phyloP scores from a whole-genome alignment of 2,888 invertebrate species.

The Lasioglossum oenotherae region DNA sequence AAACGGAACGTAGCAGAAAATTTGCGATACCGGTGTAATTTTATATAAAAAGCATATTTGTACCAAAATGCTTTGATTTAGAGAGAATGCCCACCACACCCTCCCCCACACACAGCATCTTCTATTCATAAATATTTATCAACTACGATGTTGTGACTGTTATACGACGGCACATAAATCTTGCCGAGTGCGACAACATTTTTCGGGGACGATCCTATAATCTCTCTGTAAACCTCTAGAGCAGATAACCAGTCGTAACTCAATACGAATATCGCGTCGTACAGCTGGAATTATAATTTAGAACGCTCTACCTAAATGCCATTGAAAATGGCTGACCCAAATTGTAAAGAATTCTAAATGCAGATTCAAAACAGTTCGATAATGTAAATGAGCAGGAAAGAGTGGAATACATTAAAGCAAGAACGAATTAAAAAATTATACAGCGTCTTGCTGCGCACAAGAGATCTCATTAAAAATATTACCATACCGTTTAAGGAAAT shows the following conservation, averaged over 20 bases:
- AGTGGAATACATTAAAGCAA: not conserved
- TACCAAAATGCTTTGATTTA: not conserved
- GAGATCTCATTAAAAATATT: not conserved
- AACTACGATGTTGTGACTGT: not conserved
- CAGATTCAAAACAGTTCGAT: not conserved
- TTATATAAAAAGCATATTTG: too few relatives aligned
- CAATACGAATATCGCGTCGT: not conserved
- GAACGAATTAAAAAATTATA: slow-evolving; percentile 2
- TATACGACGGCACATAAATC: not conserved
- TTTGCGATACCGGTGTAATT: too few relatives aligned
- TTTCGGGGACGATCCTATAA: not conserved
- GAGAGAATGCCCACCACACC: too few relatives aligned
- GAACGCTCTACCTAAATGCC: not conserved
- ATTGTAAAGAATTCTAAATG: not conserved
- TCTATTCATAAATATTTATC: not conserved
- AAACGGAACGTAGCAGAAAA: too few relatives aligned
- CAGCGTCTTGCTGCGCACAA: not conserved
- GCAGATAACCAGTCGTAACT: not conserved
- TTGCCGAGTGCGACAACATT: not conserved
- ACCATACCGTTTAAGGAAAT: not conserved
- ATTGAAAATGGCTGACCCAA: not conserved
- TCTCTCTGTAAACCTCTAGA: not conserved
- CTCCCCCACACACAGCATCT: not conserved
- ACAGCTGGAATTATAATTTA: not conserved
- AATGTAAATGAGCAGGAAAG: not conserved